Percentiles rank a stretch among this genome's conserved stretches.
Conservation (phyloP, 2,888 invertebrate species). For the Rhagonycha fulva region DNA sequence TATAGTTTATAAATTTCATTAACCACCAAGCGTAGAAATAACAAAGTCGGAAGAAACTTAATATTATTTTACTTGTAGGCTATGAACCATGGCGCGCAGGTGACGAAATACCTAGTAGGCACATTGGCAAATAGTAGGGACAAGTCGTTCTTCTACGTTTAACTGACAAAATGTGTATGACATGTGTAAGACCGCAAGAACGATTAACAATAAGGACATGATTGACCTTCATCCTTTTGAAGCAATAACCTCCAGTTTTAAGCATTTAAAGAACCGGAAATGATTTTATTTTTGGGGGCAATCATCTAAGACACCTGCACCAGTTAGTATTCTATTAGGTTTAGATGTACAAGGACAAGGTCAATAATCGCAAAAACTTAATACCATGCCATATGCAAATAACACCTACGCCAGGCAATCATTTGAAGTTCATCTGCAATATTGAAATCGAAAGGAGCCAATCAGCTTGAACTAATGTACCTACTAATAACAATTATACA, state of each 20-base stretch:
- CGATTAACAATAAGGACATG: background rate
- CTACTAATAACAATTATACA: background rate
- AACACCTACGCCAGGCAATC: background rate
- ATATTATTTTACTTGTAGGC: background rate
- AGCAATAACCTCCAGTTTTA: conserved; percentile 11
- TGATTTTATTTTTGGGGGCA: conserved; percentile 14
- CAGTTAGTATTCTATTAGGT: conserved; percentile 9
- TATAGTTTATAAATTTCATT: background rate
- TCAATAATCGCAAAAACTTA: conserved; percentile 16
- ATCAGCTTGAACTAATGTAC: no score
- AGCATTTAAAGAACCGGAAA: conserved; percentile 21
- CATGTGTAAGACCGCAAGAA: background rate
- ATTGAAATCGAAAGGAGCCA: background rate
- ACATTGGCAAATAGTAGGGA: background rate
- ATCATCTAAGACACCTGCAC: conserved; percentile 13
- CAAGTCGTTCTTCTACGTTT: background rate
- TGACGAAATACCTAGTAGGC: background rate
- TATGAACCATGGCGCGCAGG: background rate
- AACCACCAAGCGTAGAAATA: background rate
- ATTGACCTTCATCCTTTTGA: conserved; percentile 15
- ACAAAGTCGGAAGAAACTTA: background rate
- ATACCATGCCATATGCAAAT: conserved; percentile 9
- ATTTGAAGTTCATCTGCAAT: background rate
- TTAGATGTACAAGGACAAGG: conserved; percentile 18
- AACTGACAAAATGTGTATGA: background rate